Evolutionary conservation across 53 echinoderm and acorn worm species (phyloP).

Genomic region (Temnopleurus reevesii): DNA sequence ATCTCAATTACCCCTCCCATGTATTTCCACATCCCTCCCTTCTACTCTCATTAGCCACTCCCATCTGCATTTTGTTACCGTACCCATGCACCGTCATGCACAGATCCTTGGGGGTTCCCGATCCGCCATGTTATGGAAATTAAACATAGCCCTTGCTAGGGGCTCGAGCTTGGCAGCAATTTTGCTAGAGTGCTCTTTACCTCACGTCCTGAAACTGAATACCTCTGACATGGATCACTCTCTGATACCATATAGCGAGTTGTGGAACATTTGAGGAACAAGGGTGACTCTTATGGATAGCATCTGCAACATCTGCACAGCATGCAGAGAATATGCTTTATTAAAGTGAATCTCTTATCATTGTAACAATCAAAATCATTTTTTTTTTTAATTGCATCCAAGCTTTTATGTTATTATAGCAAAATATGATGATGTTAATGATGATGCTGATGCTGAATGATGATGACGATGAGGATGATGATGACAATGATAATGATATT

Average conservation of each 20-base stretch:
- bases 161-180: too few relatives aligned
- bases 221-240: constrained; percentile 4
- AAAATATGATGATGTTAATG: too few relatives aligned
- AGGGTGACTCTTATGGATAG: not conserved
- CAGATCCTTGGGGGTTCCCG: not conserved
- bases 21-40: not conserved
- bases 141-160: constrained; percentile 8
- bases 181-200: not conserved
- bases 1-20: constrained; percentile 21
- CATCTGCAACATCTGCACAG: not conserved
- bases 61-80: not conserved
- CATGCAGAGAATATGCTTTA: not conserved
- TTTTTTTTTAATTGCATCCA: too few relatives aligned
- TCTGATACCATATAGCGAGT: constrained; percentile 13
- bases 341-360: too few relatives aligned
- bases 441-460: too few relatives aligned
- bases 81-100: not conserved
- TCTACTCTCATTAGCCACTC: too few relatives aligned
- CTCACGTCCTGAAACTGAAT: constrained; percentile 43
- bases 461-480: too few relatives aligned
- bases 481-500: too few relatives aligned
- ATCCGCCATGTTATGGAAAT: constrained; percentile 49
- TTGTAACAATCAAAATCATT: too few relatives aligned
- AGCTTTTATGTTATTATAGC: too few relatives aligned
- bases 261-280: not conserved